A percentile compares a stretch with the other conserved stretches of the same genome.
Conservation (phyloP, 1,140 invertebrate genomes). For the Drosophila ogumai region DNA sequence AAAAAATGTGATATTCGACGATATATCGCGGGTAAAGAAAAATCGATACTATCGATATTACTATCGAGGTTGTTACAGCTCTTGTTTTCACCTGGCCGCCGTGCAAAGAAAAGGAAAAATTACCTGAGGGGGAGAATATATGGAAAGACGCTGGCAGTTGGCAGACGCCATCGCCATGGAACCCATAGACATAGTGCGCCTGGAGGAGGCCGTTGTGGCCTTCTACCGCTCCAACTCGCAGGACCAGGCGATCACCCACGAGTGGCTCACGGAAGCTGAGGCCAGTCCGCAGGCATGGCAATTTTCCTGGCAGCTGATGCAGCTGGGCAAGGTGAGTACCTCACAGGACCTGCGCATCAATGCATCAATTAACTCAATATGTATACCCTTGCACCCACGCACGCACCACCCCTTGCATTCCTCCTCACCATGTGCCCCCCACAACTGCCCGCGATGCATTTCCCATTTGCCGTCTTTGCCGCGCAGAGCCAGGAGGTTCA, state of each 20-base stretch:
- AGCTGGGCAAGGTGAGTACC: constrained; percentile 89
- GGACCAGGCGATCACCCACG: constrained; percentile 91
- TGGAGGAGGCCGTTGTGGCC: constrained; percentile 78
- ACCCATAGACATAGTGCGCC: constrained; percentile 68
- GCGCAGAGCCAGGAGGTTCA: constrained; percentile 93
- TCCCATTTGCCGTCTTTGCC: neutral
- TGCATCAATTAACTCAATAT: constrained; percentile 42
- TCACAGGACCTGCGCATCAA: constrained; percentile 51
- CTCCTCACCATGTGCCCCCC: neutral
- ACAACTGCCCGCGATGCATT: constrained; percentile 4
- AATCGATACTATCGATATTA: too few species aligned
- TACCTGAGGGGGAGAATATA: constrained; percentile 9
- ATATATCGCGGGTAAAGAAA: too few species aligned
- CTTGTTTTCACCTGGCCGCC: constrained; percentile 14
- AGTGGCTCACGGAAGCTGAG: constrained; percentile 93
- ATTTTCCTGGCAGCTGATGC: constrained; percentile 94
- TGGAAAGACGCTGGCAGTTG: constrained; percentile 13
- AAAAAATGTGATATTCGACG: too few species aligned
- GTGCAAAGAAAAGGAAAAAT: constrained; percentile 6
- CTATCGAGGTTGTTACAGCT: too few species aligned
- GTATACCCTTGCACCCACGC: constrained; percentile 45
- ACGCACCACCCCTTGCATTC: constrained; percentile 1
- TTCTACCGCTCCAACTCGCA: constrained; percentile 81
- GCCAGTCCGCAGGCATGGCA: constrained; percentile 93
- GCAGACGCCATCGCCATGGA: constrained; percentile 50